Evolutionary conservation across 2,797 vertebrate genomes (phyloP).

Genomic region (Trachurus trachurus): DNA sequence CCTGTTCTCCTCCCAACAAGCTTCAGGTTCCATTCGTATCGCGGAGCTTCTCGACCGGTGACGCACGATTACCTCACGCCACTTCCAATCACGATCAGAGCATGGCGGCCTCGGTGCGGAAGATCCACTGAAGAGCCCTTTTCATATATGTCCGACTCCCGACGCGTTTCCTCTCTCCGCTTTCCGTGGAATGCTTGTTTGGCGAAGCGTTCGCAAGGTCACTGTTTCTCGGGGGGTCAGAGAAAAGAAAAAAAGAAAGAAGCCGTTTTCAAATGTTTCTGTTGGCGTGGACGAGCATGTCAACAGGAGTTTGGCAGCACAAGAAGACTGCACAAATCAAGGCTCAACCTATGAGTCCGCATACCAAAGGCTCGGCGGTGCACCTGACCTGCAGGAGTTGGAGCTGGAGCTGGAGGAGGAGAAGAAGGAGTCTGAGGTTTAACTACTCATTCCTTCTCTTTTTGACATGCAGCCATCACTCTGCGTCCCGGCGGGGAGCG

Average conservation of each 20-base stretch:
- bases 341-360: slow-evolving; percentile 42
- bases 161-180: slow-evolving; percentile 9
- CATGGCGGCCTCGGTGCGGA: slow-evolving; percentile 18
- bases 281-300: slow-evolving; percentile 58
- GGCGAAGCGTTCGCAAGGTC: slow-evolving; percentile 33
- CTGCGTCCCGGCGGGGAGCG: slow-evolving; percentile 60
- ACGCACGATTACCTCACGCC: slow-evolving; percentile 42
- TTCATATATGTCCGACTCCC: slow-evolving; percentile 33
- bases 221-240: slow-evolving; percentile 26
- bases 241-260: background rate
- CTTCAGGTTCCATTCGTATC: slow-evolving; percentile 12
- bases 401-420: slow-evolving; percentile 21
- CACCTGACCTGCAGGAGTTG: slow-evolving; percentile 69
- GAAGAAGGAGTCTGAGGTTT: slow-evolving; percentile 55
- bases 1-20: slow-evolving; percentile 7
- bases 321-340: slow-evolving; percentile 23
- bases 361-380: slow-evolving; percentile 37
- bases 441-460: slow-evolving; percentile 55
- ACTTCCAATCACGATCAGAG: slow-evolving; percentile 37
- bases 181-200: slow-evolving; percentile 27
- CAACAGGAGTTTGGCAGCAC: slow-evolving; percentile 67
- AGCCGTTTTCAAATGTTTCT: slow-evolving; percentile 58
- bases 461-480: slow-evolving; percentile 70
- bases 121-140: slow-evolving; percentile 13
- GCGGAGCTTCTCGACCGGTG: slow-evolving; percentile 12